Base-by-base conservation (phyloP, 2,113 vertebrate species). In the Xyliphius kryptos region DNA sequence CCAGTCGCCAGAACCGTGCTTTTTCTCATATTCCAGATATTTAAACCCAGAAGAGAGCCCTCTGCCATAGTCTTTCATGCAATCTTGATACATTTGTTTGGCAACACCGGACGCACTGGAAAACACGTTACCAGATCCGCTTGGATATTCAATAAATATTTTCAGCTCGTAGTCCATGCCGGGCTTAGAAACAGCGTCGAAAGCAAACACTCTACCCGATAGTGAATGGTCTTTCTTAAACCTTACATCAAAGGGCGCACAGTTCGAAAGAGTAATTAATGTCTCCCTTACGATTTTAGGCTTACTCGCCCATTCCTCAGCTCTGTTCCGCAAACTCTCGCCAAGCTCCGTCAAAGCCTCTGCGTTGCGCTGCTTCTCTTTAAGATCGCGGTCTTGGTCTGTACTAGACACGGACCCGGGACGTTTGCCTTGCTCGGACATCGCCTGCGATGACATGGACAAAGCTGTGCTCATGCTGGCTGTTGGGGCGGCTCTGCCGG, bases 1-100 rank as follows among this genome's bases (percentile, higher is more conserved):
- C 95, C 94, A 98, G 87, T 98, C 95, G 3, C 92, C 95, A 0
- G 91, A 92, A 26, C 93, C 91, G 17, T 89, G 91, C 69, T 90
- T 92, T 81, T 83, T 89, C 79, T 98, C 92, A 40, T 98, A 98
- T 76, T 98, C 95, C 83, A 98, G 78, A 61, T 98, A 97, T 72
- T 95, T 95, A 65, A 98, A 98, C 15, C 94, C 94, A 0, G 95
- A 98, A 3, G 94, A 97, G 1, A 96, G 80, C 0, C 92, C 94
- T 0, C 95, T 79, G 53, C 93, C 93, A 44, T 90, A 89, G 81
- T 97, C 95, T 79, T 97, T 97, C 93, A 95, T 95, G 74, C 93
- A 97, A 88, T 98, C 95, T 76, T 95, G 95, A 77, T 97, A 95
- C 95, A 98, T 98, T 81, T 97, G 94, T 71, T 92, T 92, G 69